Evolutionary conservation across 1,140 invertebrate species (phyloP), one percentile per base, ranked within the genome.

Genomic region (Calycopis cecrops): DNA sequence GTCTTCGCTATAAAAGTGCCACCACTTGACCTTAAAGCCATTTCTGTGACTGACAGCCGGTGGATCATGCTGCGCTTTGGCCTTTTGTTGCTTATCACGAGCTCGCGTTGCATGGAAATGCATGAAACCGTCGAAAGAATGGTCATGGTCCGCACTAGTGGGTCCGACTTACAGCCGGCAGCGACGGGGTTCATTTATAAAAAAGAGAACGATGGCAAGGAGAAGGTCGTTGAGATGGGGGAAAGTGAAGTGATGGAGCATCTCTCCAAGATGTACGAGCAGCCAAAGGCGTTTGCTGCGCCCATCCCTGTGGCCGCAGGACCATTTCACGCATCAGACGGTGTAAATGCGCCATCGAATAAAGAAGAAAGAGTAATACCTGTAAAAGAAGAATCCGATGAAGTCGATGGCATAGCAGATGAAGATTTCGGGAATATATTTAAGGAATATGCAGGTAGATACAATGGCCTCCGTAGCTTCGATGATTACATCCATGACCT

Each of bases 111-210:
- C 50, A 79, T 82, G 79, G 69, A 82, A 58, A 87, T 82, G 79
- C 71, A 68, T 59, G 84, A 87, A 64, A 85, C 79, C 0, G 84
- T 88, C 1, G 87, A 88, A 49, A 70, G 85, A 28, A 88, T 82
- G 78, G 88, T 85, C 35, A 85, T 88, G 86, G 78, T 87, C 17
- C 71, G 86, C 11, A 87, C 78, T 11, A 76, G 79, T 0, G 78
- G 88, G 2, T 82, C 85, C 12, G 88, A 89, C 60, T 77, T 88
- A n/a, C 83, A 85, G 33, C 87, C 87, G 0, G 85, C 82, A 0
- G 88, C 88, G 0, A 88, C 88, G 0, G 89, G 89, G 7, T 90
- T 88, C 59, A 87, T 90, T 40, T 90, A 88, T 66, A 80, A 88
- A 40, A 90, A 86, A 59, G 81, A 88, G 48, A 84, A 72, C 28